Percentiles rank a stretch among this genome's conserved stretches.
Conservation (phyloP, 2,113 vertebrate species). For the Microcebus tavaratra region DNA sequence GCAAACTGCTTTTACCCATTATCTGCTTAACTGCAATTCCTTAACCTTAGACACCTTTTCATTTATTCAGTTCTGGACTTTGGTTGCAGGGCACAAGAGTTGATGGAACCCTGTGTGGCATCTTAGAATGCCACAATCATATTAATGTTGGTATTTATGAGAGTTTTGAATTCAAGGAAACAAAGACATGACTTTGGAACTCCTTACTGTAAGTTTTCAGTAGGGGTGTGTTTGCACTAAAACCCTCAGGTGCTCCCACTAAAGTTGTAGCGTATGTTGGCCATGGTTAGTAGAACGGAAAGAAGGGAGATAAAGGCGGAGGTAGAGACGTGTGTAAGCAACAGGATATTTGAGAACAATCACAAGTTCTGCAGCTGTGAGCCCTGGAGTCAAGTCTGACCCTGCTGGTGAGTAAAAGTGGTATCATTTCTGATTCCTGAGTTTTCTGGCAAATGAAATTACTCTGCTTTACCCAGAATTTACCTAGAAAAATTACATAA, state of each 20-base stretch:
- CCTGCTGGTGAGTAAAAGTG: background rate
- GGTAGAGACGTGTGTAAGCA: background rate
- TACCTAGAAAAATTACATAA: background rate
- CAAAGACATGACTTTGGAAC: background rate
- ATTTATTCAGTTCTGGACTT: background rate
- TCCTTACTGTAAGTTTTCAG: background rate
- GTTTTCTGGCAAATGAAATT: background rate
- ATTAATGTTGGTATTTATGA: background rate
- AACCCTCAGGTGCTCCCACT: background rate
- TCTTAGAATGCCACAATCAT: background rate
- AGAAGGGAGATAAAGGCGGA: background rate
- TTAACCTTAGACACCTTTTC: background rate
- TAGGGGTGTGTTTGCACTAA: background rate
- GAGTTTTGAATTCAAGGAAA: background rate
- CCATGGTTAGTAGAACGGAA: background rate
- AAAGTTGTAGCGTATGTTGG: background rate
- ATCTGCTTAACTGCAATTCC: background rate
- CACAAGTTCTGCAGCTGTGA: background rate
- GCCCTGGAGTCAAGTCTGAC: background rate
- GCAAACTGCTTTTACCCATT: background rate
- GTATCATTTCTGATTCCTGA: background rate
- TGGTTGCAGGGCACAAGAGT: background rate
- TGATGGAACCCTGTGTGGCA: background rate
- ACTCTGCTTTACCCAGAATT: background rate
- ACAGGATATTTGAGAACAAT: background rate